phyloP scores from a whole-genome alignment of 2,797 vertebrate species.

The Aldrovandia affinis region DNA sequence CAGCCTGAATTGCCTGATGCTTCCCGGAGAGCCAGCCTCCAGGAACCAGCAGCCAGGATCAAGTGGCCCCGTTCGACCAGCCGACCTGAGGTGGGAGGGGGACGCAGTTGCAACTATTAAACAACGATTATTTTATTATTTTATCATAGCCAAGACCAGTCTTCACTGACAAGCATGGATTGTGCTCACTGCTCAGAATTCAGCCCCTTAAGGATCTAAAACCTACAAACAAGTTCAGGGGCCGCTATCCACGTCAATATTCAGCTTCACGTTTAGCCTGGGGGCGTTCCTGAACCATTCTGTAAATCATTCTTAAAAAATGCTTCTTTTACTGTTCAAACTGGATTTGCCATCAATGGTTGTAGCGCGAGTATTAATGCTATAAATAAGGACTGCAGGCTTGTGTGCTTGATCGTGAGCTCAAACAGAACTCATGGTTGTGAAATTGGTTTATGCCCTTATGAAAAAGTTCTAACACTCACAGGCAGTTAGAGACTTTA shows the following conservation, averaged over 20 bases:
- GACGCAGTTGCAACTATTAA: no score
- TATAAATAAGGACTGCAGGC: not conserved
- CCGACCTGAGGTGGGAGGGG: constrained; percentile 60
- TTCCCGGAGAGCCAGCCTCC: constrained; percentile 12
- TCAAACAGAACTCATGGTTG: constrained; percentile 21
- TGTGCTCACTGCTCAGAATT: not conserved
- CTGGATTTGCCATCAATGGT: not conserved
- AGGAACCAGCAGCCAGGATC: not conserved
- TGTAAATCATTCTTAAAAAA: no score
- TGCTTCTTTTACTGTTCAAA: not conserved
- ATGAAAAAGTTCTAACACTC: constrained; percentile 17
- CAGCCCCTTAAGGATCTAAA: not conserved
- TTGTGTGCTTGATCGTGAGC: not conserved
- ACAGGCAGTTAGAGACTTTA: constrained; percentile 27
- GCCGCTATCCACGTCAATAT: not conserved
- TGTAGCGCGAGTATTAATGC: not conserved
- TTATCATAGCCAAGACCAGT: not conserved
- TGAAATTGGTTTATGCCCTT: constrained; percentile 17
- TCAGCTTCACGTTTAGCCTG: not conserved
- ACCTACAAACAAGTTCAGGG: not conserved
- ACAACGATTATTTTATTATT: no score
- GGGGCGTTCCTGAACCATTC: not conserved
- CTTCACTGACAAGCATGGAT: not conserved
- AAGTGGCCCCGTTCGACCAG: constrained; percentile 31
- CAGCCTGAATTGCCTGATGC: constrained; percentile 11